Conservation (phyloP, 2,113 vertebrate genomes). For the Raphicerus campestris region DNA sequence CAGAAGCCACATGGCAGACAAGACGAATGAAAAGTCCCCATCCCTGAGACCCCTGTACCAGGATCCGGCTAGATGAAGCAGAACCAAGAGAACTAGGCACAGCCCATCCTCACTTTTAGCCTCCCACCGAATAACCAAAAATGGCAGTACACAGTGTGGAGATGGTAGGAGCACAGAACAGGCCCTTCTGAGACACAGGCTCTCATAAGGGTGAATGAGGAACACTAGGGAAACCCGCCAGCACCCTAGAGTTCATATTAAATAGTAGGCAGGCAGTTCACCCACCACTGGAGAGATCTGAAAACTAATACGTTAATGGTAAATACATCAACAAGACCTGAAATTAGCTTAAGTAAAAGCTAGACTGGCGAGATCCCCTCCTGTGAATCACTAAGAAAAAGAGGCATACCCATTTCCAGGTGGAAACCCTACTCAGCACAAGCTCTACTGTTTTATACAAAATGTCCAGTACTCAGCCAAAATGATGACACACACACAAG, state of each 20-base stretch:
- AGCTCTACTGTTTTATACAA: background rate
- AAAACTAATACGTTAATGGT: background rate
- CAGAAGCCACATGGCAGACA: background rate
- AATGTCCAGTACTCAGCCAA: background rate
- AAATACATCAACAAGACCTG: background rate
- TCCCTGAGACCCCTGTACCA: background rate
- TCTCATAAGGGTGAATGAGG: background rate
- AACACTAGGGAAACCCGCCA: background rate
- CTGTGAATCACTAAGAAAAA: background rate
- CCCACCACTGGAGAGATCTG: no score
- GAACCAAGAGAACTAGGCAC: background rate
- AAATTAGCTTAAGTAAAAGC: background rate
- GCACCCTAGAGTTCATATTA: background rate
- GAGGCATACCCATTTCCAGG: background rate
- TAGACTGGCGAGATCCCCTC: background rate
- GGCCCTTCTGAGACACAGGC: background rate
- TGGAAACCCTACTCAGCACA: background rate
- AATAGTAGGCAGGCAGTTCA: background rate
- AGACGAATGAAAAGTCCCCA: background rate
- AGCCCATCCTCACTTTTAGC: background rate
- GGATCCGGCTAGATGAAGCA: background rate
- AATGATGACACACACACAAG: background rate
- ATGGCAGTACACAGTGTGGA: no score
- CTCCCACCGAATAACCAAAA: background rate
- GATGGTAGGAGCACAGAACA: background rate